Evolutionary conservation across 2,113 vertebrate species (phyloP).

Genomic region (Etheostoma spectabile): DNA sequence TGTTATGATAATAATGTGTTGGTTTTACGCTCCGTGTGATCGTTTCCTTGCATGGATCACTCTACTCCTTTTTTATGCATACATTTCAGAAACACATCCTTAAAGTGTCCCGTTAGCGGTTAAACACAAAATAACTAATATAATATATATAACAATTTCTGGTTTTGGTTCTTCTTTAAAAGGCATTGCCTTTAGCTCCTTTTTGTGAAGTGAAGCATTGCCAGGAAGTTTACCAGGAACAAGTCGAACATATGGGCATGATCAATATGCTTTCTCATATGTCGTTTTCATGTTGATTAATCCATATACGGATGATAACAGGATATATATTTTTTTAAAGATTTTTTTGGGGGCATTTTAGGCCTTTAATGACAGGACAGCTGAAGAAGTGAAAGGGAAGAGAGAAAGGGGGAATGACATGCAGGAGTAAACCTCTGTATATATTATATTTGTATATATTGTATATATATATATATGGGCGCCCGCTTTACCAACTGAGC

Average conservation of each 20-base stretch:
- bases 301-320: conserved; percentile 6
- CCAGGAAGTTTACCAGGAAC: conserved; percentile 14
- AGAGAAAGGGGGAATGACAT: too few species aligned
- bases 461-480: too few species aligned
- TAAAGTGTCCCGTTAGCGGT: not conserved
- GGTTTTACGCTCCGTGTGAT: not conserved
- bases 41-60: not conserved
- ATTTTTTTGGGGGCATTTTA: too few species aligned
- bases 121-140: not conserved
- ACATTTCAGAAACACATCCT: not conserved
- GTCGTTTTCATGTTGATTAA: conserved; percentile 8
- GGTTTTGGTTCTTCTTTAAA: conserved; percentile 8
- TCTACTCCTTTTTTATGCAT: not conserved
- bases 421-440: too few species aligned
- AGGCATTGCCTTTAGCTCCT: not conserved
- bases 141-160: not conserved
- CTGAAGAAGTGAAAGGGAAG: too few species aligned
- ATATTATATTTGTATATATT: too few species aligned
- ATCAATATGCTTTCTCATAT: too few species aligned
- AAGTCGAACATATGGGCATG: conserved; percentile 28
- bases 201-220: conserved; percentile 20
- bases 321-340: too few species aligned
- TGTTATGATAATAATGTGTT: not conserved
- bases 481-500: too few species aligned
- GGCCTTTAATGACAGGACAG: too few species aligned